A percentile compares a stretch with the other conserved stretches of the same genome.
Conservation (phyloP, 2,888 invertebrate species). For the Sisyra nigra region DNA sequence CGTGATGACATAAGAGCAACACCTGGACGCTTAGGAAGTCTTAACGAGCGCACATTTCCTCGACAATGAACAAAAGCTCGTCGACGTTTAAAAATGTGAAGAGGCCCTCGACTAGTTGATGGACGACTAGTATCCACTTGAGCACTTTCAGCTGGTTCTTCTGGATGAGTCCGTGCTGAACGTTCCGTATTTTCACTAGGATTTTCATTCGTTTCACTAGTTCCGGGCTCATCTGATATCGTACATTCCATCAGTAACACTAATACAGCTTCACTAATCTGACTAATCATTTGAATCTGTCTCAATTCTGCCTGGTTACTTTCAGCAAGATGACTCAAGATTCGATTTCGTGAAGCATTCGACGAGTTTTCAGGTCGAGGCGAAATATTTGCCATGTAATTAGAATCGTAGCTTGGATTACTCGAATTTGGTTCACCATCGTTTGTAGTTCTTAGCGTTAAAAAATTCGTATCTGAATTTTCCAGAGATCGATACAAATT, state of each 20-base stretch:
- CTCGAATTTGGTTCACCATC: too few species aligned
- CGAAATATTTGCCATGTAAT: background rate
- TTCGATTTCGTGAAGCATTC: background rate
- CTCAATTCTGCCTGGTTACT: conserved; percentile 23
- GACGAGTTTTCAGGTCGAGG: background rate
- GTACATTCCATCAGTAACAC: conserved; percentile 19
- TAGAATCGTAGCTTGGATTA: too few species aligned
- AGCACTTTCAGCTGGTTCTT: background rate
- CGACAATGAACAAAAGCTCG: background rate
- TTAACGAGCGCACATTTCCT: too few species aligned
- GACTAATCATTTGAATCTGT: conserved; percentile 40
- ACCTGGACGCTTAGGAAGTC: too few species aligned
- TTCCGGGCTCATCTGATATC: background rate
- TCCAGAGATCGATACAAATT: too few species aligned
- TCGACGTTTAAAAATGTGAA: background rate
- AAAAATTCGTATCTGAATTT: too few species aligned
- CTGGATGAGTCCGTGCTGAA: background rate
- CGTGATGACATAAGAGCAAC: too few species aligned
- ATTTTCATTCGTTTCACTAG: background rate
- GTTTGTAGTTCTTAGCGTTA: too few species aligned
- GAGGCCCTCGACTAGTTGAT: background rate
- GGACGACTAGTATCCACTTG: background rate
- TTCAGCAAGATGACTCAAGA: background rate
- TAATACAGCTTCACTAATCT: conserved; percentile 46
- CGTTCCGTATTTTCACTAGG: background rate